Evolutionary conservation across 2,888 invertebrate species (phyloP).

Genomic region (Lasius fuliginosus): DNA sequence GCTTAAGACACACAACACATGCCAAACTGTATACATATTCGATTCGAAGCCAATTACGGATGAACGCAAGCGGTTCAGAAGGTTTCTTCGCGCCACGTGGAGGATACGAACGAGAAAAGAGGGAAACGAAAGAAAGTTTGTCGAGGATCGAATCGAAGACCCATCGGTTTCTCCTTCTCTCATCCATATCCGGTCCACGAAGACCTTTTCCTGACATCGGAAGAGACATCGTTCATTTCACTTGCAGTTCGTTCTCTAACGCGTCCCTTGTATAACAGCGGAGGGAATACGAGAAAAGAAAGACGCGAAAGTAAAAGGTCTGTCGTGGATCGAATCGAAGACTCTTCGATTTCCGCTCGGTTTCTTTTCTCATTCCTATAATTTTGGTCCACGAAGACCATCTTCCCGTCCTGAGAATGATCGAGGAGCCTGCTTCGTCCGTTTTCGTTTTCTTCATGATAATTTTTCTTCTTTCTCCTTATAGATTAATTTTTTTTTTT

Average conservation of each 20-base stretch:
- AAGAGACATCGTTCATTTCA: constrained; percentile 34
- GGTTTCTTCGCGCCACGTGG: constrained; percentile 4
- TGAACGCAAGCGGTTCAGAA: constrained; percentile 40
- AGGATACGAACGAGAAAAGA: constrained; percentile 63
- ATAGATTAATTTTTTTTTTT: background rate
- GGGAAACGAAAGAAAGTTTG: constrained; percentile 35
- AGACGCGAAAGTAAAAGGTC: constrained; percentile 14
- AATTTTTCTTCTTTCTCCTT: background rate
- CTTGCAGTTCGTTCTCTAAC: constrained; percentile 27
- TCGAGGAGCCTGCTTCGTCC: constrained; percentile 48
- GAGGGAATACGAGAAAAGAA: constrained; percentile 27
- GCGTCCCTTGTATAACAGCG: background rate
- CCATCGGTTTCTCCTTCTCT: constrained; percentile 53
- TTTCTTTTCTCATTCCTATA: constrained; percentile 60
- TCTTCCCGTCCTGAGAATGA: constrained; percentile 30
- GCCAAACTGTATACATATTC: background rate
- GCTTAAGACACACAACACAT: background rate
- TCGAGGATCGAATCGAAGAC: constrained; percentile 56
- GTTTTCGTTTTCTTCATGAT: constrained; percentile 21
- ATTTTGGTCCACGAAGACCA: constrained; percentile 60
- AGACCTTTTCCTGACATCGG: background rate
- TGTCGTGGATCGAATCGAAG: constrained; percentile 40
- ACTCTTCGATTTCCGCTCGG: constrained; percentile 18
- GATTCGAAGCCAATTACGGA: background rate
- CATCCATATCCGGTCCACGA: constrained; percentile 61